These are phyloP conservation scores for Sinocyclocheilus anshuiensis DNA, from an alignment of 2,113 vertebrate species.

Conservation along the genomic window DNA sequence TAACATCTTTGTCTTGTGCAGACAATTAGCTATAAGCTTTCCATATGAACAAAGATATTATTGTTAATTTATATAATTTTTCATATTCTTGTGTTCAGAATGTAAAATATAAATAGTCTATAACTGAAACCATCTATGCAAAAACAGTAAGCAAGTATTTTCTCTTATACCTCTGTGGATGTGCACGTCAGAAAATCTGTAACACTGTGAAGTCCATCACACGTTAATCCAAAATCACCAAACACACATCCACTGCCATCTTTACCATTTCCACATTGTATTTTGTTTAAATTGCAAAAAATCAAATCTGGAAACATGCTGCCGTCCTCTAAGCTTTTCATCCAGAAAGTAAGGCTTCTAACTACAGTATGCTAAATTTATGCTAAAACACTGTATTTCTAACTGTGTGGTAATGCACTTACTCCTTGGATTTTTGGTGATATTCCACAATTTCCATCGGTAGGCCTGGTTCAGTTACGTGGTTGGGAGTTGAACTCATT, in stretches of 20 bases:
- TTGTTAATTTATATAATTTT: neutral
- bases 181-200: no score
- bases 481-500: slow-evolving; percentile 97
- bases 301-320: no score
- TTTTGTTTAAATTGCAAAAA: neutral
- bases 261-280: neutral
- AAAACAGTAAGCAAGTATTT: neutral
- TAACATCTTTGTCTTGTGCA: neutral
- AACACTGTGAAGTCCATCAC: neutral
- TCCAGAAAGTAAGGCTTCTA: neutral
- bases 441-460: neutral
- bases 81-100: neutral
- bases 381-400: neutral
- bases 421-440: neutral
- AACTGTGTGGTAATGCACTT: slow-evolving; percentile 4
- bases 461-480: slow-evolving; percentile 80
- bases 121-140: neutral
- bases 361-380: neutral
- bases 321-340: neutral
- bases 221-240: neutral
- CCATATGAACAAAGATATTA: slow-evolving; percentile 17
- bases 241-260: neutral
- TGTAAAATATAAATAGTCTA: slow-evolving; percentile 27
- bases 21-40: slow-evolving; percentile 16
- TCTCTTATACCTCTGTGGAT: neutral